Percentiles rank a stretch among this genome's conserved stretches.
Conservation (phyloP, 2,113 vertebrate species). For the Chitala chitala region DNA sequence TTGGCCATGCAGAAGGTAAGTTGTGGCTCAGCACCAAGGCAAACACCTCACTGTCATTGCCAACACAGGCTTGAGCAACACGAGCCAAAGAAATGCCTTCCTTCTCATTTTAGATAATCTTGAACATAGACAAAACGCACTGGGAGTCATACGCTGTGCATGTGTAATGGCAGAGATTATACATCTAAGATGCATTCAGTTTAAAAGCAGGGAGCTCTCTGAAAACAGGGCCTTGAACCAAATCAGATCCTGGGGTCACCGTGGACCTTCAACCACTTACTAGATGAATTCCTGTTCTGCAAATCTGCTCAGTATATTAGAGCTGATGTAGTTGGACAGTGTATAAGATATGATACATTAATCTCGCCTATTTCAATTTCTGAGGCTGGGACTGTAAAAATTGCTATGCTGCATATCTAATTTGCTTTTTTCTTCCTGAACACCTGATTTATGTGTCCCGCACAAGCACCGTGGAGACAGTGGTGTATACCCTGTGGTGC, state of each 20-base stretch:
- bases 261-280: slow-evolving; percentile 77
- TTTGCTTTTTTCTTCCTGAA: slow-evolving; percentile 75
- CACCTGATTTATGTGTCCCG: slow-evolving; percentile 87
- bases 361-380: slow-evolving; percentile 88
- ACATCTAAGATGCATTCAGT: slow-evolving; percentile 71
- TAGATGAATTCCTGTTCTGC: slow-evolving; percentile 85
- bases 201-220: slow-evolving; percentile 74
- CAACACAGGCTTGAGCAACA: too few species aligned
- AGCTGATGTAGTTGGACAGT: slow-evolving; percentile 85
- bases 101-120: too few species aligned
- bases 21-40: too few species aligned
- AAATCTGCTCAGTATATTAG: slow-evolving; percentile 88
- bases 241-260: slow-evolving; percentile 88
- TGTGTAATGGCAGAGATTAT: slow-evolving; percentile 47
- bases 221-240: slow-evolving; percentile 79
- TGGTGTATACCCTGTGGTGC: slow-evolving; percentile 74
- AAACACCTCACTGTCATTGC: too few species aligned
- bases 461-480: slow-evolving; percentile 72
- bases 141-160: too few species aligned
- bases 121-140: too few species aligned
- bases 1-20: too few species aligned
- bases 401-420: slow-evolving; percentile 90
- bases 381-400: slow-evolving; percentile 83
- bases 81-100: too few species aligned
- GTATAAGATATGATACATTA: slow-evolving; percentile 88